Evolutionary conservation across 2,113 vertebrate species (phyloP), one percentile per base, ranked within the genome.

Genomic region (Platichthys flesus): DNA sequence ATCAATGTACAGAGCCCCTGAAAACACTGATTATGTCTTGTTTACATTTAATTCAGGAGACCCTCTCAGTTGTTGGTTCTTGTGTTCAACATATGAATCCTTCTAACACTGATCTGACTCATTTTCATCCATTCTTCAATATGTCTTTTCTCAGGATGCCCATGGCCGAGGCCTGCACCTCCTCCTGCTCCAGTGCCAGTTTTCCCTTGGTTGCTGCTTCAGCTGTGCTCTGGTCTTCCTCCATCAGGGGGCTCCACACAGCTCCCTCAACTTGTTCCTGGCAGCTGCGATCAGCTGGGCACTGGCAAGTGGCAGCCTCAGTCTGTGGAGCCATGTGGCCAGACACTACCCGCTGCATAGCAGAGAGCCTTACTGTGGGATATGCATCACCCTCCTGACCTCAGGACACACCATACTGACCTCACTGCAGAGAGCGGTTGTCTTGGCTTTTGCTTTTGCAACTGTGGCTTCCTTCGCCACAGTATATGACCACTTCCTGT

Each of bases 401-500:
- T 14, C 89, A 0, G 92, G 93, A 1, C 90, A 92, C 1, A 23
- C 71, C 76, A 85, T 97, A 14, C 95, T 95, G 9, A 1, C 9
- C 7, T 90, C 95, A 40, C 93, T 98, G 68, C 86, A 90, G 67
- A 93, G 65, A 0, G 86, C 87, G 7, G 85, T 96, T 74, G 57
- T 87, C 1, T 0, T 96, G 82, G 73, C 92, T 65, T 98, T 98
- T 1, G 54, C 85, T 0, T 85, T 96, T 78, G 95, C 94, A 0
- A 76, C 92, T 74, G 62, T 95, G 91, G 94, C 95, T 0, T 95
- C 95, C 0, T 82, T 95, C 35, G 67, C 91, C 0, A 94, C 93
- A 10, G 93, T 97, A 89, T 96, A 95, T 88, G 88, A 86, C 12
- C 95, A 97, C 80, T 97, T 98, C 89, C 91, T 96, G 75, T 95